phyloP scores from a whole-genome alignment of 2,797 vertebrate species.

The Chiloscyllium punctatum region DNA sequence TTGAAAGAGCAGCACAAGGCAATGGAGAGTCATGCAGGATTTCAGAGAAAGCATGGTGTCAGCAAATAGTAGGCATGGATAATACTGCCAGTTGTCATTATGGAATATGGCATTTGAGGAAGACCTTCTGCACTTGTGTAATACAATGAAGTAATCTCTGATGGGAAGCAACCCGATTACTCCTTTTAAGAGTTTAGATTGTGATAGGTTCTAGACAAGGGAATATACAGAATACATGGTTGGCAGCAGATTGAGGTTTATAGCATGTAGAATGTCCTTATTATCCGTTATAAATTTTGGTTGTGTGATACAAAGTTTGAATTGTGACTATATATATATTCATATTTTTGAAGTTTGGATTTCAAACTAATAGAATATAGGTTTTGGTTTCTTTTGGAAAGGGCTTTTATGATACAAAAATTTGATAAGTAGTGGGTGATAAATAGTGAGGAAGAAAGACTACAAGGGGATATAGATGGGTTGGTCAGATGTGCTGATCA shows the following conservation, averaged over 20 bases:
- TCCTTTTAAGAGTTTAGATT: neutral
- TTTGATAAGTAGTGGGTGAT: too few relatives aligned
- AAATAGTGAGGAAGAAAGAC: too few relatives aligned
- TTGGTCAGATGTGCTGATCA: too few relatives aligned
- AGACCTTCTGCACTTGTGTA: neutral
- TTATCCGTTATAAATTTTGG: neutral
- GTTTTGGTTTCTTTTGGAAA: too few relatives aligned
- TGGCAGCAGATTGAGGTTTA: neutral
- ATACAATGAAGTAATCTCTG: neutral
- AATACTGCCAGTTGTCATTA: neutral
- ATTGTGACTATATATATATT: too few relatives aligned
- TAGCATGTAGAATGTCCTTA: neutral
- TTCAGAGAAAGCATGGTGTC: neutral
- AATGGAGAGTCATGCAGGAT: neutral
- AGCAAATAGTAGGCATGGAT: neutral
- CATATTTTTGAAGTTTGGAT: too few relatives aligned
- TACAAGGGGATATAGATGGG: too few relatives aligned
- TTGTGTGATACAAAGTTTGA: neutral
- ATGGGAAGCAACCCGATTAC: neutral
- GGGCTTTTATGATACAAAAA: too few relatives aligned
- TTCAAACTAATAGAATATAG: too few relatives aligned
- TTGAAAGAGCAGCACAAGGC: neutral
- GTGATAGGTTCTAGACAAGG: neutral
- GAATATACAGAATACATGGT: neutral
- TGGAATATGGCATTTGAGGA: neutral